phyloP scores from a whole-genome alignment of 2,113 vertebrate genomes.

The Tapirus terrestris region DNA sequence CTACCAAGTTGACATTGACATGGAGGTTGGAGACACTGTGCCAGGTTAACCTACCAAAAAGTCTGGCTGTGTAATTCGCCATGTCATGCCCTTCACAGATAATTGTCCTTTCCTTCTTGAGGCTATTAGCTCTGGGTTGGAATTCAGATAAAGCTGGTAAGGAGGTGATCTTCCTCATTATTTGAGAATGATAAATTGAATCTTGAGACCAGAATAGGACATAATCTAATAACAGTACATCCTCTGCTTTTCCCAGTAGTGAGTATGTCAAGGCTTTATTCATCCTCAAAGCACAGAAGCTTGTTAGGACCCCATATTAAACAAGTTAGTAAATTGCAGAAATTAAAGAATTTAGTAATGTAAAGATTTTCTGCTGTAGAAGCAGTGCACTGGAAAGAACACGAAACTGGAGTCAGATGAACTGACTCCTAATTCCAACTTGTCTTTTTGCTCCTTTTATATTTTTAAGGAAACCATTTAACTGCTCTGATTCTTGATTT shows the following conservation, averaged over 20 bases:
- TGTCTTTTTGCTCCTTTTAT: constrained; percentile 14
- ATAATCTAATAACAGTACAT: not conserved
- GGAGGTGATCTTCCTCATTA: not conserved
- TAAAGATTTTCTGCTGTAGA: not conserved
- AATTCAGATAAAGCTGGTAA: not conserved
- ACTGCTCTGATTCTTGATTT: not conserved
- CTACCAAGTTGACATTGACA: not conserved
- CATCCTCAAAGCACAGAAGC: not conserved
- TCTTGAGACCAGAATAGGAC: not conserved
- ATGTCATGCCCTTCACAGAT: not conserved
- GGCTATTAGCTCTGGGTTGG: not conserved
- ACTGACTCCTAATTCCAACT: not conserved
- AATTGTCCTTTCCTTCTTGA: not conserved
- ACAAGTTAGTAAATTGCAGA: not conserved
- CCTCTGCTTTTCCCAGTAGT: not conserved
- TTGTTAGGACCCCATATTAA: not conserved
- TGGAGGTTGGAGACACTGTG: not conserved
- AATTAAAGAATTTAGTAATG: not conserved
- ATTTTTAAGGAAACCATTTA: constrained; percentile 14
- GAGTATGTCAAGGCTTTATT: not conserved
- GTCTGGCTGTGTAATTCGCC: not conserved
- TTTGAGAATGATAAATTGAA: not conserved
- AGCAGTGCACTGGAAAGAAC: not conserved
- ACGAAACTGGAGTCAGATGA: not conserved
- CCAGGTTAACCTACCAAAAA: not conserved